Evolutionary conservation across 2,888 invertebrate genomes (phyloP), one percentile per base, ranked within the genome.

Genomic region (Heteropelma amictum): DNA sequence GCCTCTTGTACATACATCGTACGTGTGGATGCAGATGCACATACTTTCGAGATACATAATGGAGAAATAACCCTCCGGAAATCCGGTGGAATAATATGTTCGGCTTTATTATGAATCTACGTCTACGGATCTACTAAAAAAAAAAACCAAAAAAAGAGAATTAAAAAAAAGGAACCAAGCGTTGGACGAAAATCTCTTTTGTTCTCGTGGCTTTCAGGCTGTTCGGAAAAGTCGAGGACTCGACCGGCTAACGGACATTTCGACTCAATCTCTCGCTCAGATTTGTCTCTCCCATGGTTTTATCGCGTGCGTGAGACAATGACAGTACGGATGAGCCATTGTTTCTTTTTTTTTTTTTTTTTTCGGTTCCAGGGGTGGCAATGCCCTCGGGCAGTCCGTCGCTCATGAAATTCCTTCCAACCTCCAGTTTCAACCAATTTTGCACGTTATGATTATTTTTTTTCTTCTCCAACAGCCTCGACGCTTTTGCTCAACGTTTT

Each of bases 201-300:
- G 72, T 72, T 65, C 64, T 51, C 72, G 65, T 40, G 72, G 64
- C 58, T 64, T 64, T 64, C 71, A 40, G 40, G 64, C 45, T 65
- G 60, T 65, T 58, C 72, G 49, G 40, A 49, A 71, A 71, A 65
- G 72, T 72, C 42, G 65, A 72, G 64, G 12, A 58, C 60, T 60
- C 21, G 30, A 10, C 68, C 19, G 33, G 40, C 35, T 63, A 17
- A 56, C 21, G 35, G 47, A 38, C 54, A 56, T 51, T 17, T 21
- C 54, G 17, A 26, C 54, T 61, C 54, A 45, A 69, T 70, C 53
- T 54, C 53, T 47, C 45, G 53, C n/a, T 56, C 47, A 17, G 26
- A 28, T 54, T 45, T 38, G 60, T 35, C 33, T 19, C 35, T 10
- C 21, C 30, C 14, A 21, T 33, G 1, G 23, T 61, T 61, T 53